Percentiles rank a stretch among this genome's conserved stretches.
Conservation (phyloP, 2,113 vertebrate genomes). For the Cyphomyrus plagiostoma region DNA sequence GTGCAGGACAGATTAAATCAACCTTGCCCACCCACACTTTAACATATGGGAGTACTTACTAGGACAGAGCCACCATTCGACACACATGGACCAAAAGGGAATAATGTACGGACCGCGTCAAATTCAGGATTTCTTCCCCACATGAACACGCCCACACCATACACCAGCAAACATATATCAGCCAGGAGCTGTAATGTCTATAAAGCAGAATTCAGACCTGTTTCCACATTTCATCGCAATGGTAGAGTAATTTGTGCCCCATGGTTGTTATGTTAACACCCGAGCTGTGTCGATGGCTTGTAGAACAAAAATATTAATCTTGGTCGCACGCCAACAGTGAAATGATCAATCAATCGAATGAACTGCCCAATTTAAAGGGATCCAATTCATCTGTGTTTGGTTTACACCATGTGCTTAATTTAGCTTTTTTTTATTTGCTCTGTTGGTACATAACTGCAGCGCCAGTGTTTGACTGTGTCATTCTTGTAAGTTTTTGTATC, state of each 20-base stretch:
- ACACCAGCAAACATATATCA: constrained; percentile 3
- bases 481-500: background rate
- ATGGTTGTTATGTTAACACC: background rate
- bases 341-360: background rate
- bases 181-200: background rate
- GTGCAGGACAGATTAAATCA: constrained; percentile 38
- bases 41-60: constrained; percentile 45
- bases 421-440: background rate
- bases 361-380: background rate
- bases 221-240: background rate
- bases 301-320: constrained; percentile 1
- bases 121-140: constrained; percentile 17
- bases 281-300: background rate
- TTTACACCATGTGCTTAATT: background rate
- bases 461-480: background rate
- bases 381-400: background rate
- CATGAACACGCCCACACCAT: background rate
- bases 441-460: background rate
- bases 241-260: background rate
- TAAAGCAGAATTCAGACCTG: background rate
- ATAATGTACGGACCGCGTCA: background rate
- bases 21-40: constrained; percentile 39
- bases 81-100: constrained; percentile 18
- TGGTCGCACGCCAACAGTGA: background rate
- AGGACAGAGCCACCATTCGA: constrained; percentile 23